Evolutionary conservation across 2,797 vertebrate genomes (phyloP).

Genomic region (Avahi laniger): DNA sequence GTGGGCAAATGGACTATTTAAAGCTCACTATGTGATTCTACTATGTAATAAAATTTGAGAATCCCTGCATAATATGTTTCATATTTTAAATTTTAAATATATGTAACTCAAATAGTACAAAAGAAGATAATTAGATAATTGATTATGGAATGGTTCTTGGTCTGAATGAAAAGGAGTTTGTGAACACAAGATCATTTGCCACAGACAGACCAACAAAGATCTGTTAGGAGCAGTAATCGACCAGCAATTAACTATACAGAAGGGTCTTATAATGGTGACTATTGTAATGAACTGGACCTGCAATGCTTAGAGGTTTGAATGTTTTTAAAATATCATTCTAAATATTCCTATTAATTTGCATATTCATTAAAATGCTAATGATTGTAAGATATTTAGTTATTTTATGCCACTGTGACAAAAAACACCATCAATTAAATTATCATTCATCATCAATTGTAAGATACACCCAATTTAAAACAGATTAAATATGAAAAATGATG

Average conservation of each 20-base stretch:
- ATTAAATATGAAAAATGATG: not conserved
- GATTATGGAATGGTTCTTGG: not conserved
- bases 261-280: not conserved
- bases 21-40: not conserved
- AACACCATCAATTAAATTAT: not conserved
- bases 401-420: not conserved
- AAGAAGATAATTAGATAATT: not conserved
- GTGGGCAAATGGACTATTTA: not conserved
- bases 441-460: not conserved
- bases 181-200: not conserved
- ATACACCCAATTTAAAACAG: not conserved
- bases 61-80: not conserved
- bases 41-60: not conserved
- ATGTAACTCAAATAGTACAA: not conserved
- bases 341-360: not conserved
- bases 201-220: not conserved
- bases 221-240: not conserved
- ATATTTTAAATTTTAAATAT: not conserved
- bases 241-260: not conserved
- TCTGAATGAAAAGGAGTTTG: not conserved
- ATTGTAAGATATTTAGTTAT: not conserved
- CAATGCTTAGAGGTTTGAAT: not conserved
- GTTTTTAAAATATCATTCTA: not conserved
- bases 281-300: not conserved
- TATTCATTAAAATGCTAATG: not conserved